phyloP scores from a whole-genome alignment of 2,113 vertebrate genomes.

The Notarius lentiginosus region DNA sequence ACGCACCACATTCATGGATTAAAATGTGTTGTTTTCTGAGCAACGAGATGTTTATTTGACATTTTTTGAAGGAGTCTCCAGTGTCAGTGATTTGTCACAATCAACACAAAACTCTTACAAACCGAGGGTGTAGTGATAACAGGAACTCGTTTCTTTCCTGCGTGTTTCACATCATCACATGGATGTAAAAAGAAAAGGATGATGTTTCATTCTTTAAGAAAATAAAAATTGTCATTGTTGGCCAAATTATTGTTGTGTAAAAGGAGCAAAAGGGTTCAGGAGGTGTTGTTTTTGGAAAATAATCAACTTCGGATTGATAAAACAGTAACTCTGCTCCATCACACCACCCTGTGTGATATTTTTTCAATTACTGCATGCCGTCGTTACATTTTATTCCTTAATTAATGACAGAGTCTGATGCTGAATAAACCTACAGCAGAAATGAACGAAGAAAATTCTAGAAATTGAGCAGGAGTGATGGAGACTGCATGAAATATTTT shows the following conservation, averaged over 20 bases:
- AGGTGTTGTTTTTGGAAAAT: background rate
- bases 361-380: too few relatives aligned
- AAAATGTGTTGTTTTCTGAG: too few relatives aligned
- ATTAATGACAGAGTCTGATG: background rate
- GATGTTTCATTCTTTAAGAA: background rate
- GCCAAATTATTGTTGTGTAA: background rate
- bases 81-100: background rate
- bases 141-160: background rate
- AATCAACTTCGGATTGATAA: background rate
- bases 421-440: background rate
- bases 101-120: background rate
- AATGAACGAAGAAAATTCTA: background rate
- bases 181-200: background rate
- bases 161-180: background rate
- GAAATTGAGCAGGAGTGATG: background rate
- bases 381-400: background rate
- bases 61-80: background rate
- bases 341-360: background rate
- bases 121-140: background rate
- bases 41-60: too few relatives aligned
- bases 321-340: background rate
- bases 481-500: background rate
- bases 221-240: background rate
- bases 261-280: background rate
- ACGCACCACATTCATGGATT: too few relatives aligned